Conservation (phyloP, 2,888 invertebrate genomes). For the Protodeltote pygarga region DNA sequence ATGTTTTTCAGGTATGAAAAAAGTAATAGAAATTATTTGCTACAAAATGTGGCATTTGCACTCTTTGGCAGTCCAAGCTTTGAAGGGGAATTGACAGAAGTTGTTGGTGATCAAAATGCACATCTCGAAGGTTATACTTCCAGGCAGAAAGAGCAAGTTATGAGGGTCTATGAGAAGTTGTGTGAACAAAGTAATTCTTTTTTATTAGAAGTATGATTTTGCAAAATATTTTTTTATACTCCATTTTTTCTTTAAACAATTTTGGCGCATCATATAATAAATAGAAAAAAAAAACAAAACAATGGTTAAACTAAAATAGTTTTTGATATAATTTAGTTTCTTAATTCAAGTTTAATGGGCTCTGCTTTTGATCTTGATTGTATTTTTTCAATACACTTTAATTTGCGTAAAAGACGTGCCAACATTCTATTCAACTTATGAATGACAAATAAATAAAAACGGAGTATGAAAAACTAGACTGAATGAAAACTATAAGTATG, state of each 20-base stretch:
- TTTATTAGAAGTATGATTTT: neutral
- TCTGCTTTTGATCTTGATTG: too few relatives aligned
- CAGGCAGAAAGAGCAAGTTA: slow-evolving; percentile 73
- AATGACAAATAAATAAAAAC: too few relatives aligned
- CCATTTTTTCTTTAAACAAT: neutral
- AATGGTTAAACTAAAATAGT: too few relatives aligned
- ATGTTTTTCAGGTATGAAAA: slow-evolving; percentile 79
- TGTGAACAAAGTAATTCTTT: slow-evolving; percentile 76
- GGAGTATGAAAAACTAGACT: too few relatives aligned
- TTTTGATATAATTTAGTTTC: too few relatives aligned
- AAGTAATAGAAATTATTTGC: slow-evolving; percentile 78
- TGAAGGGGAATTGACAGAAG: slow-evolving; percentile 70
- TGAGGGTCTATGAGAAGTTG: slow-evolving; percentile 76
- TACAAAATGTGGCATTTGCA: slow-evolving; percentile 86
- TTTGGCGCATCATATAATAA: too few relatives aligned
- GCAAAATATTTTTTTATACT: neutral
- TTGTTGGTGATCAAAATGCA: slow-evolving; percentile 49
- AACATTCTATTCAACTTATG: too few relatives aligned
- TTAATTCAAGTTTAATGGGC: too few relatives aligned
- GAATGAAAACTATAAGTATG: too few relatives aligned
- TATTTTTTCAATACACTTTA: too few relatives aligned
- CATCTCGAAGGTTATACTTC: slow-evolving; percentile 77
- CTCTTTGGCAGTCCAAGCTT: slow-evolving; percentile 82
- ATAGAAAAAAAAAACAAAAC: too few relatives aligned
- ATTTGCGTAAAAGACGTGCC: too few relatives aligned